phyloP scores from a whole-genome alignment of 2,113 vertebrate species.

The Python bivittatus region DNA sequence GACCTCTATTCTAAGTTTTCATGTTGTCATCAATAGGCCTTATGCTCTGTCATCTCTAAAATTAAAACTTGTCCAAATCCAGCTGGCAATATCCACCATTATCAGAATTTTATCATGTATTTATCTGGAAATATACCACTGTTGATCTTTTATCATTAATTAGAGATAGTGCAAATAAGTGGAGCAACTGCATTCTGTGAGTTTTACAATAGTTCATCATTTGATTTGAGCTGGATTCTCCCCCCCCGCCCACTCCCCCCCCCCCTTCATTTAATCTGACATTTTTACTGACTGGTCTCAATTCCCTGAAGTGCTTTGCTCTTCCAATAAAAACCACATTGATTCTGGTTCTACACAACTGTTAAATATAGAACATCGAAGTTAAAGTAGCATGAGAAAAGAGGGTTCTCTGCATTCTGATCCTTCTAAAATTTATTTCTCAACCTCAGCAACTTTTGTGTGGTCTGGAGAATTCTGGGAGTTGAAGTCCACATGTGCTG shows the following conservation, averaged over 20 bases:
- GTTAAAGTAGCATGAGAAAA: neutral
- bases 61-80: constrained; percentile 8
- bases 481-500: too few species aligned
- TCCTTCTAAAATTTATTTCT: neutral
- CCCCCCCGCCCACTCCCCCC: accelerated
- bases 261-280: neutral
- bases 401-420: neutral
- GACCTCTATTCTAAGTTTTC: neutral
- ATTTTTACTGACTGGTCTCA: constrained; percentile 6
- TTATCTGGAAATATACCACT: neutral
- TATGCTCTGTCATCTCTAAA: constrained; percentile 2
- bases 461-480: too few species aligned
- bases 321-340: constrained; percentile 11
- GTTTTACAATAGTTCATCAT: constrained; percentile 1
- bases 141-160: neutral
- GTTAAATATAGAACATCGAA: neutral
- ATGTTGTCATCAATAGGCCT: neutral
- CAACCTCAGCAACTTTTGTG: too few species aligned
- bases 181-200: neutral
- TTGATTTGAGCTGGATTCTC: neutral
- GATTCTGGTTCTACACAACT: neutral
- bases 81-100: neutral
- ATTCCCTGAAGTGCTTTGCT: constrained; percentile 13
- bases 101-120: neutral
- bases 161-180: neutral